Evolutionary conservation across 2,113 vertebrate species (phyloP), one percentile per base, ranked within the genome.

Genomic region (Erinaceus europaeus): DNA sequence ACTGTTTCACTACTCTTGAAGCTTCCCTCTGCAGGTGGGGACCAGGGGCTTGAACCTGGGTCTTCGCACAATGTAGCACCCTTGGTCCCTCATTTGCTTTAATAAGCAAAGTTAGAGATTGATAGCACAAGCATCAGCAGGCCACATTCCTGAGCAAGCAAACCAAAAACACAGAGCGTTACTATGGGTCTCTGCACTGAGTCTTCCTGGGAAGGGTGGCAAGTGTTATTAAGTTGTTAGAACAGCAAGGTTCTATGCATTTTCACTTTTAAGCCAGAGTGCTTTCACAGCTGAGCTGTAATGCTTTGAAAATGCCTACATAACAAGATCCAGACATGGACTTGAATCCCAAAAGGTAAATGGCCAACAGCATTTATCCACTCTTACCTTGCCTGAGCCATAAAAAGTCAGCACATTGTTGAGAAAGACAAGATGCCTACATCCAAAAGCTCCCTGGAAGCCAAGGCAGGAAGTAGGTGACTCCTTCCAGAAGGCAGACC

Each of bases 231-330:
- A 78, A 62, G 61, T 83, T 85, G 78, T 89, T 92, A 83, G 85
- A 91, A 92, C 88, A 91, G 91, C 86, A n/a, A 90, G 84, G 72
- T 92, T 90, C 93, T 83, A 71, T 69, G 88, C 72, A 42, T 91
- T 90, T 88, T 69, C 10, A 0, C 88, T 94, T n/a, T 38, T 82
- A 88, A 91, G 88, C 91, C 75, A 48, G 75, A 85, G 34, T 55
- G 75, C 72, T 85, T 92, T 89, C 86, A 82, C 88, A 93, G 94
- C 90, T 89, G 75, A 91, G 88, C 89, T 76, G 61, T 50, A 89
- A 90, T 64, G 72, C 83, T 77, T 72, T 59, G 76, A 65, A 92
- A 93, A 94, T 69, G 59, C 88, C 71, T 73, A 14, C 90, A 48
- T 92, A 94, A 92, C 90, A 74, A 84, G 91, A 90, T 85, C 88